Evolutionary conservation across 2,888 invertebrate species (phyloP), one percentile per base, ranked within the genome.

Genomic region (Drosophila ustulata): DNA sequence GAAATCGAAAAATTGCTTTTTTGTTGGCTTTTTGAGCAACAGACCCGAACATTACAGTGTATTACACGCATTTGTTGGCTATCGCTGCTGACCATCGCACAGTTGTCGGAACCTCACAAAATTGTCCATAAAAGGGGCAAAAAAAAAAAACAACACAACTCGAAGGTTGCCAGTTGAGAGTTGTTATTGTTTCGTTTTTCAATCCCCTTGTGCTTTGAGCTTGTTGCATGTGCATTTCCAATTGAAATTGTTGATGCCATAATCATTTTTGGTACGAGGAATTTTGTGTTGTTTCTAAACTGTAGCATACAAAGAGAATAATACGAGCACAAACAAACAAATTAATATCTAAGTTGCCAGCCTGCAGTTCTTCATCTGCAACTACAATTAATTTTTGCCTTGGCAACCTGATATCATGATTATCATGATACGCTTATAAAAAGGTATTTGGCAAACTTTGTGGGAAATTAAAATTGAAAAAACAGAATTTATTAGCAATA

Each of bases 161-260:
- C 32, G 57, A 71, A 71, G 69, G 69, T 63, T 64, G 51, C 30
- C 30, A 30, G 30, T 30, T 7, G 30, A 30, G 30, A 43, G 13
- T 34, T 57, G 23, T 46, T 47, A 28, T 25, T 59, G 23, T 49
- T 30, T 43, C 11, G 37, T 32, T 13, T 50, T 56, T 28, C 45
- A 37, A 47, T n/a, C 32, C 25, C 32, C 25, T 55, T 30, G 28
- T 6, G 18, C 18, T 13, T 11, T 70, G 37, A 43, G 57, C 52
- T 62, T 69, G 71, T 69, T 69, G 69, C 71, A 68, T 70, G 52
- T 41, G 53, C 71, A 69, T 50, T 71, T 50, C 43, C 62, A 70
- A 70, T 62, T 70, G 71, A 61, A 69, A 71, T 69, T 61, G 49
- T 45, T 70, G 57, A 61, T 50, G 8, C 3, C 61, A 61, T 70